Conservation (phyloP, 2,113 vertebrate genomes). For the Cyanistes caeruleus region DNA sequence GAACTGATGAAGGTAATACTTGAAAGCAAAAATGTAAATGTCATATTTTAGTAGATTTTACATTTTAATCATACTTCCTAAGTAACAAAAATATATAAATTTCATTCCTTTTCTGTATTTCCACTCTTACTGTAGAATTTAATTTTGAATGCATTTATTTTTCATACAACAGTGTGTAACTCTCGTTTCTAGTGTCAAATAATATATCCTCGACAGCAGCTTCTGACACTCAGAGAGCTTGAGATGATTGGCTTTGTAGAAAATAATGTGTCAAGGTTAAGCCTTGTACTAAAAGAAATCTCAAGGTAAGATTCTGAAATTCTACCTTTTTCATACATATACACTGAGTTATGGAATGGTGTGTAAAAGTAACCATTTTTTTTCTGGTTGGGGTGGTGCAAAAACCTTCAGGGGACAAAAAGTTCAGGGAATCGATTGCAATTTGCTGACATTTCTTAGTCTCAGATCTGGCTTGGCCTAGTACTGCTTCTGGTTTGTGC, state of each 20-base stretch:
- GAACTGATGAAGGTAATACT: slow-evolving; percentile 94
- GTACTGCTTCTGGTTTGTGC: background rate
- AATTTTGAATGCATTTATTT: background rate
- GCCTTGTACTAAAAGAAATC: slow-evolving; percentile 86
- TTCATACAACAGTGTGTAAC: background rate
- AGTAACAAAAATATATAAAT: background rate
- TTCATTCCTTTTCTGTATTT: background rate
- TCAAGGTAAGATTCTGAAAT: slow-evolving; percentile 79
- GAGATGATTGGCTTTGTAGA: slow-evolving; percentile 88
- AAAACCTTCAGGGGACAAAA: background rate
- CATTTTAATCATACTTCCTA: background rate
- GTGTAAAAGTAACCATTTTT: background rate
- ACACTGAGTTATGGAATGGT: background rate
- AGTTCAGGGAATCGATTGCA: background rate
- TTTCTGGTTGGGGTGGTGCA: background rate
- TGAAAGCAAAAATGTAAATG: background rate
- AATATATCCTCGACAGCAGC: slow-evolving; percentile 92
- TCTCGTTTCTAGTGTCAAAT: slow-evolving; percentile 86
- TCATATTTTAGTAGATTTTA: background rate
- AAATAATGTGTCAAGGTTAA: slow-evolving; percentile 88
- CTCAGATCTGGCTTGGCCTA: background rate
- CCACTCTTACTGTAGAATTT: background rate
- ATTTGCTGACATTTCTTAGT: background rate
- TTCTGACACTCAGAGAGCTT: slow-evolving; percentile 90
- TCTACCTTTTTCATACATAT: background rate